Evolutionary conservation across 2,113 vertebrate species (phyloP).

Genomic region (Gobio gobio): DNA sequence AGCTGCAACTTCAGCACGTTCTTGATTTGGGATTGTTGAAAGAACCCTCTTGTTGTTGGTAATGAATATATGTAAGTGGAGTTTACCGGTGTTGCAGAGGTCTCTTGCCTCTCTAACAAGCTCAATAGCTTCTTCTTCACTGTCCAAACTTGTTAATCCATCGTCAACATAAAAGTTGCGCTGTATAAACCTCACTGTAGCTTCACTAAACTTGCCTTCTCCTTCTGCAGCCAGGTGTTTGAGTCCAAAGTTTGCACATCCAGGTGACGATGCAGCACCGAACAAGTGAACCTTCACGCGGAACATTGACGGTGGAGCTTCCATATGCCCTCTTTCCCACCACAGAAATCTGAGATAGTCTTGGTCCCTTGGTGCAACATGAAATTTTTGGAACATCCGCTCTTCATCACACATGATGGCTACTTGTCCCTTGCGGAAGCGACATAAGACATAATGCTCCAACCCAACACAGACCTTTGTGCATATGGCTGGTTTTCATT

Average conservation of each 20-base stretch:
- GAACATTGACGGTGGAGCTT: not conserved
- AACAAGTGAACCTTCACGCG: slow-evolving; percentile 11
- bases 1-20: not conserved
- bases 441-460: no score
- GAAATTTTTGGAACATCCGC: slow-evolving; percentile 48
- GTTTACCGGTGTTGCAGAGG: not conserved
- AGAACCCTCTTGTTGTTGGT: slow-evolving; percentile 16
- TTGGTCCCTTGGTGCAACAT: slow-evolving; percentile 14
- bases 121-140: not conserved
- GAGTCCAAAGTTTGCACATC: slow-evolving; percentile 27
- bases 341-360: slow-evolving; percentile 49
- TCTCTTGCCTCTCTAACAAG: not conserved
- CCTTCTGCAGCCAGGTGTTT: not conserved
- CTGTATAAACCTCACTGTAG: not conserved
- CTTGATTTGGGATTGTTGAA: not conserved
- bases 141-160: slow-evolving; percentile 12
- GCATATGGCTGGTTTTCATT: no score
- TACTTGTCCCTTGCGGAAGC: not conserved
- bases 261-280: slow-evolving; percentile 17
- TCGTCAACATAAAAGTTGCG: not conserved
- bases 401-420: slow-evolving; percentile 36
- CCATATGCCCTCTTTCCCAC: slow-evolving; percentile 2
- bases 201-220: slow-evolving; percentile 9
- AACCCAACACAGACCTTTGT: no score
- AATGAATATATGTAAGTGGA: slow-evolving; percentile 12